phyloP scores from a whole-genome alignment of 2,888 invertebrate species.

The Perizoma affinitatum region DNA sequence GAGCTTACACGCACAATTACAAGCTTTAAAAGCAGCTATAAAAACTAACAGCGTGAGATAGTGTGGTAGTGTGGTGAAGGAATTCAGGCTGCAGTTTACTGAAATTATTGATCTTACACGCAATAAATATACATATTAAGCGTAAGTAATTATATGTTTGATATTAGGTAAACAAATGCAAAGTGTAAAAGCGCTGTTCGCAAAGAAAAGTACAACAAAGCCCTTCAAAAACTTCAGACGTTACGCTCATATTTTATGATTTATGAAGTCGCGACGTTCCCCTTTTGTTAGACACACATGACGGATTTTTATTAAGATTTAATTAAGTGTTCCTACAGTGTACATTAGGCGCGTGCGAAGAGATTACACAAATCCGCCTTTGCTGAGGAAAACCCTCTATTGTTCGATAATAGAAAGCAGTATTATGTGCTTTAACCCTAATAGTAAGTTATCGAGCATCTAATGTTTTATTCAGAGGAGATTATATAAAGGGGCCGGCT shows the following conservation, averaged over 20 bases:
- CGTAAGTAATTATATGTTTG: no score
- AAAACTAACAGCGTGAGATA: no score
- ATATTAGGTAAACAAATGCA: no score
- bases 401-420: constrained; percentile 70
- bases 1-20: no score
- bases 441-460: constrained; percentile 77
- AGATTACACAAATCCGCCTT: constrained; percentile 54
- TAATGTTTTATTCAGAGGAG: constrained; percentile 81
- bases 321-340: constrained; percentile 65
- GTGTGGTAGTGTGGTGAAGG: no score
- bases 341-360: constrained; percentile 60
- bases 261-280: constrained; percentile 39
- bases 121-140: no score
- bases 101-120: no score
- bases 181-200: neutral
- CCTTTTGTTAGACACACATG: constrained; percentile 48
- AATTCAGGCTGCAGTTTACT: no score
- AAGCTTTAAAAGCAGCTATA: no score
- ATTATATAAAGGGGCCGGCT: constrained; percentile 63
- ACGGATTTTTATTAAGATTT: constrained; percentile 72
- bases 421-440: constrained; percentile 76
- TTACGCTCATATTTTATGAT: constrained; percentile 15
- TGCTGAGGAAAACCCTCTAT: constrained; percentile 47
- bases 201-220: constrained; percentile 7
- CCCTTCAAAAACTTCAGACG: constrained; percentile 40